Base-by-base conservation (phyloP, 2,888 invertebrate genomes). In the Drosophila colorata region DNA sequence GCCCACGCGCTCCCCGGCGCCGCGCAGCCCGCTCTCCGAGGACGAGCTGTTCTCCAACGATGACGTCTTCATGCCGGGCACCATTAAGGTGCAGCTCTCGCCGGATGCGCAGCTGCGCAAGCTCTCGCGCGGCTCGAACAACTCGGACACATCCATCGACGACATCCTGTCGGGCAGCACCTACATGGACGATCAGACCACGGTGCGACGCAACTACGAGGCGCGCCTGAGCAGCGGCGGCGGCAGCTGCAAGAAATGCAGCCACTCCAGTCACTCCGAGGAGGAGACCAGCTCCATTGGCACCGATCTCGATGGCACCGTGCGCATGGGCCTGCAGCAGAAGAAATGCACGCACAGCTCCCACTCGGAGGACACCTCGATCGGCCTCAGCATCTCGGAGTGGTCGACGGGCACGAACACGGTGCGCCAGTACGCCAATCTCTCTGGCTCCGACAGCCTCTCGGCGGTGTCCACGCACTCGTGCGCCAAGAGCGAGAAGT, bases 351-450 rank as follows among this genome's bases (percentile, higher is more conserved):
- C 96, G 0, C 96, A 96, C 78, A 95, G 96, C 82, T 95, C 96
- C 0, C 96, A 96, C 92, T 96, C 97, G 6, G 97, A 97, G 91
- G 97, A 97, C 85, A 97, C 97, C 0, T 97, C 97, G 0, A 95
- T 97, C 90, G 97, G 97, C 16, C 92, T 97, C 31, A 97, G 97
- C 87, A 95, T 96, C 86, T 97, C 97, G 2, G 97, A 97, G 88
- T 97, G 97, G 96, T 97, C 97, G 0, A 97, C 96, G 37, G 97
- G 96, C 53, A 97, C 96, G 0, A 97, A 96, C 78, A 97, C 97
- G 0, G 97, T 97, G 1, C 94, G 95, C 1, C 95, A 96, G 89
- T 97, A 95, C 83, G 95, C 95, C 46, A 96, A 95, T 92, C 93
- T 95, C 31, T 95, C 95, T 0, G 95, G 95, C 28, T 95, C 95